phyloP scores from a whole-genome alignment of 2,113 vertebrate genomes.

The Myiozetetes cayanensis region DNA sequence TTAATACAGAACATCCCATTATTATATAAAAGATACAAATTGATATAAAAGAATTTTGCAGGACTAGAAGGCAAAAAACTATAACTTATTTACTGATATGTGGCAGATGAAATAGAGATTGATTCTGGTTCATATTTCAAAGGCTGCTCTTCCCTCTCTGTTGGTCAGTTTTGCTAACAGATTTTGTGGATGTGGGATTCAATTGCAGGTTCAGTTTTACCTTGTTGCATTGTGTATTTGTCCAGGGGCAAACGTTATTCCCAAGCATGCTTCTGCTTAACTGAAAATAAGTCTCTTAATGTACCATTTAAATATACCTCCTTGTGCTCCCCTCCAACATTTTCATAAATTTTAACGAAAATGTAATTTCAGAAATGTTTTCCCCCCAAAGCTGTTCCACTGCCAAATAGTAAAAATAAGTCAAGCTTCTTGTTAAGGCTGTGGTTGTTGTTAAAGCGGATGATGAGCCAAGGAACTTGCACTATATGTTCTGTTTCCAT shows the following conservation, averaged over 20 bases:
- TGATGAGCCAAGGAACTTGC: slow-evolving; percentile 43
- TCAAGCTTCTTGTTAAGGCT: slow-evolving; percentile 33
- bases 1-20: background rate
- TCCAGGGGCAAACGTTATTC: background rate
- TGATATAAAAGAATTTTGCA: background rate
- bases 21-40: background rate
- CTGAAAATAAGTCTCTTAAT: background rate
- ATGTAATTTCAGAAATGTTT: slow-evolving; percentile 11
- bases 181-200: background rate
- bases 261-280: background rate
- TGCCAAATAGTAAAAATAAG: slow-evolving; percentile 45
- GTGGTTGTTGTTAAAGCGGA: background rate
- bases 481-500: slow-evolving; percentile 56
- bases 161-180: background rate
- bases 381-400: background rate
- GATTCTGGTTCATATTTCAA: background rate
- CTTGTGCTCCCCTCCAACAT: background rate
- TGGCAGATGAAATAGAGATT: background rate
- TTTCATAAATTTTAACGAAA: slow-evolving; percentile 34
- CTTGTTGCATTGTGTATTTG: background rate
- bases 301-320: background rate
- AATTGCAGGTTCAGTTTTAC: background rate
- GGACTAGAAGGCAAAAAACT: background rate
- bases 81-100: background rate
- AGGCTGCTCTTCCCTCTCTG: background rate